Base-by-base conservation (phyloP, 2,888 invertebrate species). In the Stomorhina lunata region DNA sequence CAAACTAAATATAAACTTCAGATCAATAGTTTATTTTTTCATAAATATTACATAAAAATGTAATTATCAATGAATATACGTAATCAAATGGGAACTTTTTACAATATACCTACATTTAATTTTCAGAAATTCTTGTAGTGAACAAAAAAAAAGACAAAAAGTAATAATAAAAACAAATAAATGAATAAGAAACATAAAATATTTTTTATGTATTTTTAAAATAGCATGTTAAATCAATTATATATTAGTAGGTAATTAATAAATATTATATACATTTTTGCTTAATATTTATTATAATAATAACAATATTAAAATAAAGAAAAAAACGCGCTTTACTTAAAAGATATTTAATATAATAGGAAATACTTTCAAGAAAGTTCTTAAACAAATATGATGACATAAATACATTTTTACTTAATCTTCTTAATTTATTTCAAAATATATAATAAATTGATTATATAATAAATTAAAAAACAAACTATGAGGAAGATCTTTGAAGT, bases 21-120 rank as follows among this genome's bases (percentile, higher is more conserved):
- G 82, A 79, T 79, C 48, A 55, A 25, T n/a, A 43, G 37, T 71
- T 59, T 25, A 61, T 50, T 61, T 61, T n/a, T n/a, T n/a, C n/a
- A n/a, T 50, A 25, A 61, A 71, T 50, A 77, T 37, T 9, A 45
- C 5, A 65, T 15, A 40, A 32, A 40, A 15, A 59, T 25, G 17
- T 5, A 50, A 25, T 48, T 9, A 76, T 79, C 43, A 61, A 68
- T n/a, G 82, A 75, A 84, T 72, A 86, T 87, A 88, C 86, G 88
- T 88, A 88, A 87, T 86, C 83, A 87, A 87, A 86, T 85, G 88
- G 87, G 87, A 87, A 86, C 86, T 87, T 75, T 73, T 53, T 53
- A 73, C 34, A 66, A 61, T 43, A 65, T 34, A 61, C 32, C n/a
- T 45, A 29, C 4, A 59, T 76, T 25, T 63, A 43, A 63, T 75